A percentile compares a stretch with the other conserved stretches of the same genome.
Evolutionary conservation across 1,140 invertebrate genomes (phyloP).

Genomic region (Leptopilina clavipes): DNA sequence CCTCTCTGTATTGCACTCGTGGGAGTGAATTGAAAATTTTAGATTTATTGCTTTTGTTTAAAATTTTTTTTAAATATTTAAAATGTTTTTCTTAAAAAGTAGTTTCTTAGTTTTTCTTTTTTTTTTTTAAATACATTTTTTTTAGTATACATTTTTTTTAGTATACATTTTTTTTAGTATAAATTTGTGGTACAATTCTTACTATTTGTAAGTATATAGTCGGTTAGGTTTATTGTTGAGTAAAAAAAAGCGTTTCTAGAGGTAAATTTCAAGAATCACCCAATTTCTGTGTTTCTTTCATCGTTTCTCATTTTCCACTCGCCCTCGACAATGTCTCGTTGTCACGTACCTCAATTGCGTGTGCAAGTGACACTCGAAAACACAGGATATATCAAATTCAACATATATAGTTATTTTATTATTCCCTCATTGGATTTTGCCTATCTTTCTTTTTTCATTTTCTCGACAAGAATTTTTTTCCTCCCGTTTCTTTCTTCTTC

Average conservation of each 20-base stretch:
- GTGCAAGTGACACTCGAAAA: conserved; percentile 15
- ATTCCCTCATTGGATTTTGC: conserved; percentile 7
- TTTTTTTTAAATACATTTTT: too few relatives aligned
- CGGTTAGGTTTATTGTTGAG: neutral
- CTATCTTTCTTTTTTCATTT: conserved; percentile 2
- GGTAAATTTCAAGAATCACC: conserved; percentile 10
- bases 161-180: neutral
- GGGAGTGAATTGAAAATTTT: too few relatives aligned
- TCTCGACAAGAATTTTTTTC: neutral
- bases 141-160: neutral
- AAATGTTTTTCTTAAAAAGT: too few relatives aligned
- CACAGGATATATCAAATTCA: neutral
- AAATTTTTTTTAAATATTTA: too few relatives aligned
- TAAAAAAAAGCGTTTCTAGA: neutral
- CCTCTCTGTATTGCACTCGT: too few relatives aligned
- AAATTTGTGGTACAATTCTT: neutral
- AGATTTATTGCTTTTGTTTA: too few relatives aligned
- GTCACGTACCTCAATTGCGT: neutral
- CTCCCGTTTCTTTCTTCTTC: too few relatives aligned
- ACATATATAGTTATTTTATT: conserved; percentile 19
- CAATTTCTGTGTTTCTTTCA: conserved; percentile 1
- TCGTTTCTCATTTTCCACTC: conserved; percentile 3
- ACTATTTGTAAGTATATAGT: too few relatives aligned
- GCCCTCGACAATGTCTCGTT: neutral
- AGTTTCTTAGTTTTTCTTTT: too few relatives aligned